Conservation (phyloP, 2,113 vertebrate genomes). For the Motacilla alba region DNA sequence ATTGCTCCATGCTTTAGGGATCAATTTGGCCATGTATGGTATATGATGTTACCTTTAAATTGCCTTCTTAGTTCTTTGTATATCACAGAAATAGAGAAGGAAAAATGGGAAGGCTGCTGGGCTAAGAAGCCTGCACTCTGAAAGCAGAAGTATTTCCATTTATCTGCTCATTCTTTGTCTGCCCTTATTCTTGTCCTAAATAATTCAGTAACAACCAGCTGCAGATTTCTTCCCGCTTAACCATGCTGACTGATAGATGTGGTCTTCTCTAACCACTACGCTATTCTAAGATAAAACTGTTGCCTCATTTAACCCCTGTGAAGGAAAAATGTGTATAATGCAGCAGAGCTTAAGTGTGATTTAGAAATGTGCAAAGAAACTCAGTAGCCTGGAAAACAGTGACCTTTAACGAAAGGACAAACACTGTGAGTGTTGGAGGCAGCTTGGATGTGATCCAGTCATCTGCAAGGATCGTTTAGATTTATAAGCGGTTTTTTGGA, state of each 20-base stretch:
- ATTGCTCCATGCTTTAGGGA: not conserved
- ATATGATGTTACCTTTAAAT: not conserved
- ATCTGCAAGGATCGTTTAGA: not conserved
- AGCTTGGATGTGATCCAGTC: constrained; percentile 38
- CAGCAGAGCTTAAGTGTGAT: constrained; percentile 18
- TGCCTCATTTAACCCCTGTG: constrained; percentile 48
- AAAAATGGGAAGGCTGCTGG: not conserved
- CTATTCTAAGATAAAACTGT: constrained; percentile 12
- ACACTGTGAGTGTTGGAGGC: not conserved
- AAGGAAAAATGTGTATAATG: constrained; percentile 10
- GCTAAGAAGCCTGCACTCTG: not conserved
- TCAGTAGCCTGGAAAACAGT: constrained; percentile 33
- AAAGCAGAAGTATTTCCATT: not conserved
- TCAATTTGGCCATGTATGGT: not conserved
- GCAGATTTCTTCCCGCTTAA: constrained; percentile 39
- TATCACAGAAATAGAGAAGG: not conserved
- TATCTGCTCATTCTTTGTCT: not conserved
- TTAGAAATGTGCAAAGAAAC: constrained; percentile 28
- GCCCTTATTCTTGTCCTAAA: constrained; percentile 25
- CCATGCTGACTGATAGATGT: constrained; percentile 41
- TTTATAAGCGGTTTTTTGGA: constrained; percentile 14
- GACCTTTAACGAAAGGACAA: constrained; percentile 43
- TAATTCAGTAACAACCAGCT: constrained; percentile 49
- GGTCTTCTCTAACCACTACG: constrained; percentile 17
- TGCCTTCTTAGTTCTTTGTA: not conserved